These are phyloP conservation scores for Corapipo altera DNA, from an alignment of 2,113 vertebrate species.

Conservation along the genomic window DNA sequence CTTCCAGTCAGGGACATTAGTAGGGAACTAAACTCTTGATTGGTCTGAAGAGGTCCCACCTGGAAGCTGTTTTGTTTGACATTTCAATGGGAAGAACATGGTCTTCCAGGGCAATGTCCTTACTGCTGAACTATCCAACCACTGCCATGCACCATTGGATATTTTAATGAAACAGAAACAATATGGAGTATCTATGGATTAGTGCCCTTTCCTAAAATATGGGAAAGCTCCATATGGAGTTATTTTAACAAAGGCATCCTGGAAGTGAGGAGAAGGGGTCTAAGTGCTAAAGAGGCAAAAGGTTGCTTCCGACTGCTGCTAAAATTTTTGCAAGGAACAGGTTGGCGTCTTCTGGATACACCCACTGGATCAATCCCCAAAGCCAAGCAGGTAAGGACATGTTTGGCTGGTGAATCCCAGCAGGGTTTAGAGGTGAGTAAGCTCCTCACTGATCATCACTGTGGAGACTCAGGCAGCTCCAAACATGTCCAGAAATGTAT, in stretches of 20 bases:
- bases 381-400: neutral
- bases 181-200: neutral
- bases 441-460: neutral
- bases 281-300: neutral
- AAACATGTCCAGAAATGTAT: conserved; percentile 14
- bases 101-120: neutral
- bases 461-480: conserved; percentile 8
- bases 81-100: fast-evolving
- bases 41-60: neutral
- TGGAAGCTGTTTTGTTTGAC: neutral
- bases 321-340: neutral
- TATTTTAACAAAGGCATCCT: neutral
- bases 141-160: fast-evolving
- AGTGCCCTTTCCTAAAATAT: neutral
- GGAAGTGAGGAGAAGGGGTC: neutral
- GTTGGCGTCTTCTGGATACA: neutral
- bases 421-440: conserved; percentile 32
- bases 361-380: neutral
- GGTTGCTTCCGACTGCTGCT: neutral
- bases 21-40: neutral
- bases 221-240: neutral
- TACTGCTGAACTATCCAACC: neutral
- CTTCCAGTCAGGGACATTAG: neutral
- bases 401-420: conserved; percentile 9
- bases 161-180: neutral